phyloP scores from a whole-genome alignment of 2,113 vertebrate species.

The Thryonomys swinderianus region DNA sequence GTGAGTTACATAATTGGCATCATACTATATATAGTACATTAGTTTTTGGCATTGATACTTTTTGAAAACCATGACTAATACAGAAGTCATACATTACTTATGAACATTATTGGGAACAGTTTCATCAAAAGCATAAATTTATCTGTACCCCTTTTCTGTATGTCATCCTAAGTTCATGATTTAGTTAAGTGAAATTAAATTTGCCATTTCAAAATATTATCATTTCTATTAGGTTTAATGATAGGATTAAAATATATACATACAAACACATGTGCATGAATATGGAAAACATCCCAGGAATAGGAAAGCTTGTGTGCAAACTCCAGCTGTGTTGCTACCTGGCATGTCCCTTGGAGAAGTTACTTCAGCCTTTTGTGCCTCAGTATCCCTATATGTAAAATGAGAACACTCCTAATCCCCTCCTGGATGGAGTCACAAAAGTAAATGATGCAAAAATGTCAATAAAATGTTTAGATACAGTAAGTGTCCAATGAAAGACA shows the following conservation, averaged over 20 bases:
- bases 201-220: background rate
- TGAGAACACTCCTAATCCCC: background rate
- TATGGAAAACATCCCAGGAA: background rate
- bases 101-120: conserved; percentile 13
- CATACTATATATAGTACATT: background rate
- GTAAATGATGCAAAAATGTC: background rate
- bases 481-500: background rate
- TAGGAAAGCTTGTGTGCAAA: background rate
- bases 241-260: background rate
- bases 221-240: background rate
- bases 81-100: conserved; percentile 13
- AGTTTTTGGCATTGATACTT: background rate
- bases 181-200: background rate
- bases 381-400: background rate
- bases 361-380: background rate
- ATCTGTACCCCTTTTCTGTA: background rate
- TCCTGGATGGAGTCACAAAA: background rate
- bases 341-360: background rate
- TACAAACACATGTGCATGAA: background rate
- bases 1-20: background rate
- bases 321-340: background rate
- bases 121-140: conserved; percentile 29
- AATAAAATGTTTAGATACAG: background rate
- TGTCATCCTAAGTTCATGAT: conserved; percentile 18
- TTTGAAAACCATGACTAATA: background rate